Base-by-base conservation (phyloP, 1,140 invertebrate species). In the Camponotus pennsylvanicus region DNA sequence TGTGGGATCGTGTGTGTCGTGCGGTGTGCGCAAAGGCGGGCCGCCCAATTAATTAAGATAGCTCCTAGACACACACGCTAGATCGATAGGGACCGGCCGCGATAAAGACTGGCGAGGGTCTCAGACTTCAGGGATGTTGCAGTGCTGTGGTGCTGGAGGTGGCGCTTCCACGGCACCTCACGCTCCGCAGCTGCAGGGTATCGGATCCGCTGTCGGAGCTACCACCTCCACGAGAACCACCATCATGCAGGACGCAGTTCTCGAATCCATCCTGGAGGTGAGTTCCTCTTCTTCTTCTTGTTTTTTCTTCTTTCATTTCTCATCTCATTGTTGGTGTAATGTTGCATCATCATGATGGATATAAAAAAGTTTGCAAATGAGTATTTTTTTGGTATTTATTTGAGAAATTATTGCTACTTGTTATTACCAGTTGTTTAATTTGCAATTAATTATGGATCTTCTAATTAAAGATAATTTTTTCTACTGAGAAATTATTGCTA, bases 71-170 rank as follows among this genome's bases (percentile, higher is more conserved):
- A 92, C 91, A 92, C 82, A 91, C 87, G 90, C 83, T 93, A 91
- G 91, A 93, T 92, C 91, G 91, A 93, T 92, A 93, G 87, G 85
- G 85, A 90, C 88, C 85, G 84, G 87, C 88, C 92, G 88, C 80
- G 89, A 91, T 93, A 92, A 91, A 87, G 88, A 90, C 89, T 71
- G 82, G 83, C 86, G 88, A 89, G 89, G 88, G 84, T 90, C 80
- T 92, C 86, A 92, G 87, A 92, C 89, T 86, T 92, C 86, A 91
- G 90, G 89, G 79, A 92, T 92, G 78, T 95, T 95, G 84, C 92
- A 95, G 95, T 95, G 94, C 93, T 95, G 95, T 94, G 95, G 94
- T 92, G 94, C 94, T 94, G 92, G 94, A 94, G 94, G 95, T 95
- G 94, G 94, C 93, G 93, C 92, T 93, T 93, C 94, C 91, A 94